A percentile compares a stretch with the other conserved stretches of the same genome.
Evolutionary conservation across 2,113 vertebrate genomes (phyloP).

Genomic region (Oncorhynchus tshawytscha): DNA sequence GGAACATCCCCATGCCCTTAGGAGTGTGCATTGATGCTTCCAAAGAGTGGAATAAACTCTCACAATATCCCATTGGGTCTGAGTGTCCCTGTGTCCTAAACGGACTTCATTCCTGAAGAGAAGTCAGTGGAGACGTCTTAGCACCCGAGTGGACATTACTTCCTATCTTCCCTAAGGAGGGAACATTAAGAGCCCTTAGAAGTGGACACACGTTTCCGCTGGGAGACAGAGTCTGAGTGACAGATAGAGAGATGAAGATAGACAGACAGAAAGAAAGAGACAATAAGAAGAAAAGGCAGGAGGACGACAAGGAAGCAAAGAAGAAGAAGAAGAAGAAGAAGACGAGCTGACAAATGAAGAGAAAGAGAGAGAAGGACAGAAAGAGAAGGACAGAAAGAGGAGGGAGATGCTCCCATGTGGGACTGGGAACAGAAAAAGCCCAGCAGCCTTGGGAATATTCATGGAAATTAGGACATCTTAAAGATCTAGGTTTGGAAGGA

Average conservation of each 20-base stretch:
- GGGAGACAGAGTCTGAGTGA: no score
- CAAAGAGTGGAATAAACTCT: no score
- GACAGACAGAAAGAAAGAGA: background rate
- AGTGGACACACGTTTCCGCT: background rate
- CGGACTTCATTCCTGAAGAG: no score
- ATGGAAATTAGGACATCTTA: background rate
- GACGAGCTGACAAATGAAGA: background rate
- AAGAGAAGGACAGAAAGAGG: background rate
- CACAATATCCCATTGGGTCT: no score
- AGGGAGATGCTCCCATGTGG: background rate
- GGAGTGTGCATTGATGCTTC: background rate
- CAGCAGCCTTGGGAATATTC: background rate
- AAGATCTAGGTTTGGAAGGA: slow-evolving; percentile 13
- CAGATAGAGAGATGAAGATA: no score
- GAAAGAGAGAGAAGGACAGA: background rate
- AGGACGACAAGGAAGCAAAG: no score
- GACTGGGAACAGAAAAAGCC: background rate
- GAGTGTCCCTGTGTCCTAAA: no score
- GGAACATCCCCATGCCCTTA: slow-evolving; percentile 14
- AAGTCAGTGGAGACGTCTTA: no score
- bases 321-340: background rate
- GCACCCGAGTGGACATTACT: no score
- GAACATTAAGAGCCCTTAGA: background rate
- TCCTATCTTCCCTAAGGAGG: background rate
- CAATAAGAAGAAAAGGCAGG: background rate